A percentile compares a stretch with the other conserved stretches of the same genome.
phyloP scores from a whole-genome alignment of 2,113 vertebrate species.

The Baryphthengus martii region DNA sequence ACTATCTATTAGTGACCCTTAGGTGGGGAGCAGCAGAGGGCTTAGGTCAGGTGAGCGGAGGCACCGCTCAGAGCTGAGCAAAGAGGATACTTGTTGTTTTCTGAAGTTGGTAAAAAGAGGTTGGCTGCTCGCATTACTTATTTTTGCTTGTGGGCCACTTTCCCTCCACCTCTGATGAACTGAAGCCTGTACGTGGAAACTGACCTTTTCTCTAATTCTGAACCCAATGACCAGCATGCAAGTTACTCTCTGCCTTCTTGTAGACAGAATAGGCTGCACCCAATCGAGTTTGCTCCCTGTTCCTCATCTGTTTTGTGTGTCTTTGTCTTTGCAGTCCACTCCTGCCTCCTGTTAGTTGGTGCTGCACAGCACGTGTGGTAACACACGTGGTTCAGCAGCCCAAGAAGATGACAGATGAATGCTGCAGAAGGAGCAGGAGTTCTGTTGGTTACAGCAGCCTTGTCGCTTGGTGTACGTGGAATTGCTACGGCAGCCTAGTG shows the following conservation, averaged over 20 bases:
- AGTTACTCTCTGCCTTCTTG: background rate
- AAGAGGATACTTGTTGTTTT: background rate
- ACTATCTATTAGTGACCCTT: background rate
- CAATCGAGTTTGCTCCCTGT: background rate
- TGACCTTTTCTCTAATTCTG: background rate
- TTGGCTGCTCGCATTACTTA: background rate
- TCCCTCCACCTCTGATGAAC: background rate
- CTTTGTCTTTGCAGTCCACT: background rate
- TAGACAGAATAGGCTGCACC: background rate
- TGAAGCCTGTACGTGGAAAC: background rate
- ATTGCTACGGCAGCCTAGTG: background rate
- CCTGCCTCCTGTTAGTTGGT: background rate
- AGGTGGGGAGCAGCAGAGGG: background rate
- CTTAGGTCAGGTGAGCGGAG: background rate
- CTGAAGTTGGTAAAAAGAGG: background rate
- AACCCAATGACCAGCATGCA: background rate
- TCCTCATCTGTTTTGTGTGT: background rate
- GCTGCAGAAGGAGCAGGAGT: background rate
- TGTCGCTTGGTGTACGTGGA: accelerated
- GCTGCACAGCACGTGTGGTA: accelerated
- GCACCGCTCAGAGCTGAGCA: background rate
- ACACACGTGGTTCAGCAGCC: accelerated
- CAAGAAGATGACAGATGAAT: accelerated
- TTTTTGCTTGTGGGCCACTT: background rate
- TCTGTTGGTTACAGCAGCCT: background rate